Percentiles rank a stretch among this genome's conserved stretches.
phyloP scores from a whole-genome alignment of 1,140 invertebrate genomes.

The Zaprionus capensis region DNA sequence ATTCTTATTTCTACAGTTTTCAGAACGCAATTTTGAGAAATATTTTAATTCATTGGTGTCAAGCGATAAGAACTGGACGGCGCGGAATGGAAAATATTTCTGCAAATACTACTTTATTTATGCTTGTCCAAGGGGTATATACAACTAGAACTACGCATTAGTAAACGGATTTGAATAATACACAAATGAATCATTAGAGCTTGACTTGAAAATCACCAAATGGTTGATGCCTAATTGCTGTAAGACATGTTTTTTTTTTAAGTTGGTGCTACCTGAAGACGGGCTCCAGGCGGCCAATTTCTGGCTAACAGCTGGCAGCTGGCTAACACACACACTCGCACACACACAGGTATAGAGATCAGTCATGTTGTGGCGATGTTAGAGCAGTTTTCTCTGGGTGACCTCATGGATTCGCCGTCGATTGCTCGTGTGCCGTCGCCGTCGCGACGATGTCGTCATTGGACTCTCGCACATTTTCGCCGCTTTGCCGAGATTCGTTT shows the following conservation, averaged over 20 bases:
- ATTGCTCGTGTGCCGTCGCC: neutral
- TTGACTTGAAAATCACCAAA: neutral
- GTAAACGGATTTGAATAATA: neutral
- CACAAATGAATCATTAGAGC: neutral
- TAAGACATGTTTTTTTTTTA: neutral
- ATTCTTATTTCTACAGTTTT: constrained; percentile 13
- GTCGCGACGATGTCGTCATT: constrained; percentile 2
- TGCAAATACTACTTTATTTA: constrained; percentile 51
- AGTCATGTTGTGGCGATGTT: neutral
- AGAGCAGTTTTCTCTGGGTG: neutral
- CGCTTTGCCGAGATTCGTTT: neutral
- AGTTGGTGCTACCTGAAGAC: neutral
- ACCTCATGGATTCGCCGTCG: constrained; percentile 3
- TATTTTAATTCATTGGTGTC: constrained; percentile 60
- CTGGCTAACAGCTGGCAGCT: neutral
- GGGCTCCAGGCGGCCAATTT: neutral
- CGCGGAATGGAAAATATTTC: constrained; percentile 46
- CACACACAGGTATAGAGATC: neutral
- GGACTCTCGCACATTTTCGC: neutral
- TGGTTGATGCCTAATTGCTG: neutral
- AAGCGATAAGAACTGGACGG: constrained; percentile 36
- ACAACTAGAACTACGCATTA: neutral
- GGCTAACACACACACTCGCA: neutral
- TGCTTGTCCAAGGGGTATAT: neutral
- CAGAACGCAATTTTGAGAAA: constrained; percentile 39